Evolutionary conservation across 2,888 invertebrate species (phyloP), one percentile per base, ranked within the genome.

Genomic region (Empis stercorea): DNA sequence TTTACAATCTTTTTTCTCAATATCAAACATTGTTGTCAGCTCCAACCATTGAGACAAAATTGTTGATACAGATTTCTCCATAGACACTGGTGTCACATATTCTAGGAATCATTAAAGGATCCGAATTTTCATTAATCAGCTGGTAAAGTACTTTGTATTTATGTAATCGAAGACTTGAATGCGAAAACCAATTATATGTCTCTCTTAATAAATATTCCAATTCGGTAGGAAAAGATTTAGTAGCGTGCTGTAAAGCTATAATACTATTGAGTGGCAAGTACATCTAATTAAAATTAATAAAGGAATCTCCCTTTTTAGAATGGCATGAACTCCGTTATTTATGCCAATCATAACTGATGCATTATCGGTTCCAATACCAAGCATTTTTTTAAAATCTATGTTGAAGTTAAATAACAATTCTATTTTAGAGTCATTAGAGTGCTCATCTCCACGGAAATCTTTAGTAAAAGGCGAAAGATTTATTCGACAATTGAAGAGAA

Each of bases 11-110:
- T n/a, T 10, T 34, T 13, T 34, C 6, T 14, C 13, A n/a, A 34
- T n/a, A 13, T 34, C 6, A n/a, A 34, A 34, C 7, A n/a, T 13
- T n/a, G 34, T 34, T 13, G 13, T n/a, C 14, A 34, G 14, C n/a
- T 34, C 34, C 13, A 34, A n/a, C 34, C 34, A 34, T 2, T 34
- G 34, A 13, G n/a, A n/a, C 6, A 14, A 5, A n/a, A 34, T 34
- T 34, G n/a, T 34, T n/a, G 14, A 6, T n/a, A 34, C 34, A 2
- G n/a, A 34, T 34, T 34, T 34, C 6, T 58, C 54, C 20, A 58
- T 58, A 9, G 56, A 56, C 6, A 59, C 60, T 30, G 13, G 58
- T 59, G 16, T 30, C n/a, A 46, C 52, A 54, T 4, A 47, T 45
- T 44, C 48, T 40, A 6, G 46, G 20, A 36, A 60, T 56, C 51